A percentile compares a stretch with the other conserved stretches of the same genome.
Evolutionary conservation across 64 coral and sea anemone genomes (phyloP).

Genomic region (Montipora sp.): DNA sequence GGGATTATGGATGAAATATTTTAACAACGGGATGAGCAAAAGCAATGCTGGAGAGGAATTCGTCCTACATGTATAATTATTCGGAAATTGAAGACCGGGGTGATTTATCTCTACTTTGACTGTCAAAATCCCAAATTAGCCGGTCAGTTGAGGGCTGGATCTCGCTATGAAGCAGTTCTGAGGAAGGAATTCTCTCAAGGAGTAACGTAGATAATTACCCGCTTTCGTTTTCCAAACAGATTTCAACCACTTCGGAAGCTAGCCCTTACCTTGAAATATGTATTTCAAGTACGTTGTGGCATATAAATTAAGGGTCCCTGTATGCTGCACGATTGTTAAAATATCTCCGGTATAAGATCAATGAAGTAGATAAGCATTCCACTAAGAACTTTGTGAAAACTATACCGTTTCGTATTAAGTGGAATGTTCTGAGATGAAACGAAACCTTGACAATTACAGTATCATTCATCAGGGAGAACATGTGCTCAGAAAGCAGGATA

Average conservation of each 20-base stretch:
- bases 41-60: slow-evolving; percentile 8
- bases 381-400: neutral
- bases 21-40: neutral
- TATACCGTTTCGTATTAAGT: slow-evolving; percentile 2
- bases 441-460: neutral
- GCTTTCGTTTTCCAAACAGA: no score
- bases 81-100: neutral
- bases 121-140: neutral
- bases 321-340: slow-evolving; percentile 11
- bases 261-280: neutral
- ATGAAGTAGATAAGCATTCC: slow-evolving; percentile 40
- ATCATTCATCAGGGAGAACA: neutral
- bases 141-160: neutral
- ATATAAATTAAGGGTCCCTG: no score
- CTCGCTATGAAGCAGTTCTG: neutral
- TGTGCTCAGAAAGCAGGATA: neutral
- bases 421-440: slow-evolving; percentile 30
- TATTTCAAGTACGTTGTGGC: neutral
- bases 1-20: slow-evolving; percentile 12
- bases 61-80: neutral
- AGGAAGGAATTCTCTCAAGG: neutral
- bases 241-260: neutral
- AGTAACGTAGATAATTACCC: neutral
- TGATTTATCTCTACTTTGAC: neutral
- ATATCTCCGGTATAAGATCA: slow-evolving; percentile 22